These are phyloP conservation scores for Heterotis niloticus DNA, from an alignment of 2,113 vertebrate species.

Conservation along the genomic window DNA sequence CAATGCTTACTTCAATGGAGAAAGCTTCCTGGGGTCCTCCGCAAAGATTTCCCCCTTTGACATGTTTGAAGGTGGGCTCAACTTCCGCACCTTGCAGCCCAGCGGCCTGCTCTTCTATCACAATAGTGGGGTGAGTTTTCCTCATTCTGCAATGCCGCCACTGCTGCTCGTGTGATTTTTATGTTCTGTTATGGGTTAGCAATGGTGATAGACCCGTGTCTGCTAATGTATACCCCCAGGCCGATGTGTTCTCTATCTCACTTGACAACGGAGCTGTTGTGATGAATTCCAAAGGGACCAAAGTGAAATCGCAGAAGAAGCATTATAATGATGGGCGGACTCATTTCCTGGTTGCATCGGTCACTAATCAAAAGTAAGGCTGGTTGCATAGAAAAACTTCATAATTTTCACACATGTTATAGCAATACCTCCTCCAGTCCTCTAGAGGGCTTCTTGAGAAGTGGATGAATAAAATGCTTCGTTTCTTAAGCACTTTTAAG, in stretches of 20 bases:
- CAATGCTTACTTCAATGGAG: conserved; percentile 85
- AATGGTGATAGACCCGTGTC: background rate
- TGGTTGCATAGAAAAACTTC: background rate
- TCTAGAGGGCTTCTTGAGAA: no score
- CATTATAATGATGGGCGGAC: conserved; percentile 81
- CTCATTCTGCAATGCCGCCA: background rate
- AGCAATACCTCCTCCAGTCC: no score
- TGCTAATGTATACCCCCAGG: conserved; percentile 59
- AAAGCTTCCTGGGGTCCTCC: conserved; percentile 81
- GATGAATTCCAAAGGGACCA: conserved; percentile 74
- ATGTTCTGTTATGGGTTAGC: background rate
- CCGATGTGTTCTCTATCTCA: conserved; percentile 79
- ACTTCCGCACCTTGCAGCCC: conserved; percentile 82
- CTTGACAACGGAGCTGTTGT: conserved; percentile 85
- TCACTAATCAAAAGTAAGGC: conserved; percentile 77
- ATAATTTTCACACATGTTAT: no score
- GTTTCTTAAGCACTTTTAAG: no score
- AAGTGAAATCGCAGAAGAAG: conserved; percentile 74
- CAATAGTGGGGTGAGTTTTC: conserved; percentile 73
- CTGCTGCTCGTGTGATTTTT: background rate
- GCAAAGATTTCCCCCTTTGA: conserved; percentile 79
- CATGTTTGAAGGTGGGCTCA: conserved; percentile 88
- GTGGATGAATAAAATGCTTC: no score
- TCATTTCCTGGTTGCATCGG: conserved; percentile 80
- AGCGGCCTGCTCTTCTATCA: conserved; percentile 83